Base-by-base conservation (phyloP, 2,888 invertebrate species). In the Tricholauxania praeusta region DNA sequence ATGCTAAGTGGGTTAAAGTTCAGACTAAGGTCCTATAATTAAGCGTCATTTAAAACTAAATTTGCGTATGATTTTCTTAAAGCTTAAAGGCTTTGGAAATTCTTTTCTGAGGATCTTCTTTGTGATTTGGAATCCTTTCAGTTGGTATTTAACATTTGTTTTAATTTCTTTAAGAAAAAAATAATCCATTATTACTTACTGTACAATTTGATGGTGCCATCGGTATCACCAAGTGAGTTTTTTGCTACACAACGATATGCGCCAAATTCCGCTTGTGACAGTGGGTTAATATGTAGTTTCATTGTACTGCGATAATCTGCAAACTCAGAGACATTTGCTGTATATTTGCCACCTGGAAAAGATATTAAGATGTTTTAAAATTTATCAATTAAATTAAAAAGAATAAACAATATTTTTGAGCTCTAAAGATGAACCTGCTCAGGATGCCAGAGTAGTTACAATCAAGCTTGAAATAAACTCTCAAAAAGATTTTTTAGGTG, bases 191-290 rank as follows among this genome's bases (percentile, higher is more conserved):
- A 65, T 39, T 81, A 92, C 94, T 93, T 89, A 94, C 94, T 91
- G 84, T 94, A 94, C 76, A 95, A 89, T 87, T 93, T 94, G 79
- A 95, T 94, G 75, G 92, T 92, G 78, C 94, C 94, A 87, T 94
- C 94, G 12, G 94, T 94, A 82, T 94, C 94, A 49, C 94, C 95
- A 7, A 94, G 88, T 0, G 94, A 93, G 86, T 95, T 95, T 87
- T 94, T 94, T 68, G 94, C 93, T 79, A 94, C 92, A 87, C 95
- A 95, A 83, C 93, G 92, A 87, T 94, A 94, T 17, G 93, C 91
- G 32, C 94, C 94, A 81, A 93, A 94, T 87, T 94, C 94, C 12
- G 89, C 87, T 76, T 88, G 89, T 2, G 91, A 89, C 74, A 94
- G 90, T 70, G 91, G 90, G 81, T 90, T 89, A 78, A 94, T 93